Conservation (phyloP, 2,113 vertebrate genomes). For the Carollia perspicillata region DNA sequence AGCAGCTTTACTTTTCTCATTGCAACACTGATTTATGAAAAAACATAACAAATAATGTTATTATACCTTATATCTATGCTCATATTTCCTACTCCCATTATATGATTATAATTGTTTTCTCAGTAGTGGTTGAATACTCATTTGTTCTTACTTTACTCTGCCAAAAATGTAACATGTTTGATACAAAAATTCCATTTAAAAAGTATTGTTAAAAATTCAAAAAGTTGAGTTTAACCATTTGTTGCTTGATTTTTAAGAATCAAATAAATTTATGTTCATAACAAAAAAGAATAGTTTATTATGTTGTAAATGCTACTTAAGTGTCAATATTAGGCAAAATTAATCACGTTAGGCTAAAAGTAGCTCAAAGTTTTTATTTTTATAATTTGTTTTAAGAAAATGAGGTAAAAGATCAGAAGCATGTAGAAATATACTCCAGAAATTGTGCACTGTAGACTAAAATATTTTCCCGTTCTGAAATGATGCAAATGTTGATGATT, state of each 20-base stretch:
- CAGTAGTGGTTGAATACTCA: not conserved
- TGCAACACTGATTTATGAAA: not conserved
- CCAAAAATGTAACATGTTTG: not conserved
- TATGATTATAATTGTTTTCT: constrained; percentile 5
- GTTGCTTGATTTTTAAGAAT: not conserved
- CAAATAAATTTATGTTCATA: not conserved
- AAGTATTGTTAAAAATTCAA: not conserved
- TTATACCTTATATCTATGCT: not conserved
- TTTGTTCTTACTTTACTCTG: constrained; percentile 2
- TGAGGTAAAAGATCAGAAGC: not conserved
- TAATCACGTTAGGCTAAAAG: not conserved
- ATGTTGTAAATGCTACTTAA: not conserved
- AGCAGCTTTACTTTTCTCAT: not conserved
- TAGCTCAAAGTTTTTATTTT: not conserved
- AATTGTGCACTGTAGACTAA: constrained; percentile 10
- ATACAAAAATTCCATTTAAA: not conserved
- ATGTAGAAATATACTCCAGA: not conserved
- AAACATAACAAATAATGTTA: not conserved
- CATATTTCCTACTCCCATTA: not conserved
- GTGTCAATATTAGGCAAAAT: not conserved
- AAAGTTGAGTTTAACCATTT: not conserved
- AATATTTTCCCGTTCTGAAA: constrained; percentile 29
- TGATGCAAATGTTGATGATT: constrained; percentile 44
- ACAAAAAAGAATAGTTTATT: not conserved
- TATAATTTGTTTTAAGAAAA: not conserved